Evolutionary conservation across 2,113 vertebrate species (phyloP).

Genomic region (Melierax canorus): DNA sequence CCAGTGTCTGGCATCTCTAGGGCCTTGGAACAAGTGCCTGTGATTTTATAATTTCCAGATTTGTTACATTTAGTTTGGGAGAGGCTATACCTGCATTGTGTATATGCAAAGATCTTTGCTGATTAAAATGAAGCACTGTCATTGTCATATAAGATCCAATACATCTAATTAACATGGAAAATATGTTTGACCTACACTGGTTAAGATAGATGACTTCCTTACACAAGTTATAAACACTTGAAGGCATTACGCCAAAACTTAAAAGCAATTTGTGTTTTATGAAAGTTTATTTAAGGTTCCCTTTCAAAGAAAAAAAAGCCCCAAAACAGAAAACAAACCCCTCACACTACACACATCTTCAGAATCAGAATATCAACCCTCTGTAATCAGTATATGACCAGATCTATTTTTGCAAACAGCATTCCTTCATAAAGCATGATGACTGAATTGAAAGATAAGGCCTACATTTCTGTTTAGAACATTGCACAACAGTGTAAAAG

Average conservation of each 20-base stretch:
- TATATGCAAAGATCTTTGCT: slow-evolving; percentile 40
- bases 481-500: slow-evolving; percentile 20
- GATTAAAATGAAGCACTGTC: slow-evolving; percentile 59
- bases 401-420: not conserved
- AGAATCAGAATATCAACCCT: not conserved
- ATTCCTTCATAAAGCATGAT: not conserved
- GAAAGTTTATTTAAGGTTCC: slow-evolving; percentile 45
- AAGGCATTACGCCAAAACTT: slow-evolving; percentile 44
- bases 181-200: slow-evolving; percentile 46
- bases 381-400: slow-evolving; percentile 22
- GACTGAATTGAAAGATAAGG: slow-evolving; percentile 22
- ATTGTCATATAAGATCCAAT: slow-evolving; percentile 49
- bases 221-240: slow-evolving; percentile 57
- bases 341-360: not conserved
- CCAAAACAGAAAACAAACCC: not conserved
- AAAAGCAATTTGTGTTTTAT: slow-evolving; percentile 42
- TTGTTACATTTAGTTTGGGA: slow-evolving; percentile 13
- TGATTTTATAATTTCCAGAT: slow-evolving; percentile 72
- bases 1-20: slow-evolving; percentile 16
- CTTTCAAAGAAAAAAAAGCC: slow-evolving; percentile 36
- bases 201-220: slow-evolving; percentile 67
- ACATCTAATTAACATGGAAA: slow-evolving; percentile 68
- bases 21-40: slow-evolving; percentile 17
- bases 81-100: slow-evolving; percentile 43
- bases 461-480: slow-evolving; percentile 16